Evolutionary conservation across 2,113 vertebrate species (phyloP).

Genomic region (Ranitomeya imitator): DNA sequence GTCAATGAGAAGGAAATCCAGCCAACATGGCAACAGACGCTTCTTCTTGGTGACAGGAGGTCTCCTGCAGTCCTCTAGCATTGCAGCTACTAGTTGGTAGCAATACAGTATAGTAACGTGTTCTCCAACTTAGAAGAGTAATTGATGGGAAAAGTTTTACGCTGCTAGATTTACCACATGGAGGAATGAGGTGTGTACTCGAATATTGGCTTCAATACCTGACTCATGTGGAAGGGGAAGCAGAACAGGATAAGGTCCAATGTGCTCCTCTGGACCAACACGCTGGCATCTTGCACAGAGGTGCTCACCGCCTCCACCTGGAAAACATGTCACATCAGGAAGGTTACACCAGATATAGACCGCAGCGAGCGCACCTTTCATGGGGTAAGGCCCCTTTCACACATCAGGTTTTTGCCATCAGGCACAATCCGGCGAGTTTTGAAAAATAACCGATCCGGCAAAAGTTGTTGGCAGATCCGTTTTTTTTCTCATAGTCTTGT

Average conservation of each 20-base stretch:
- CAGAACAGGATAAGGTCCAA: slow-evolving; percentile 98
- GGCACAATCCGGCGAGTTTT: too few species aligned
- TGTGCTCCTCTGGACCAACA: slow-evolving; percentile 95
- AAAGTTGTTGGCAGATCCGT: too few species aligned
- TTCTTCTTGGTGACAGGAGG: neutral
- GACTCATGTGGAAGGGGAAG: slow-evolving; percentile 98
- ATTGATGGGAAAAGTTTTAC: neutral
- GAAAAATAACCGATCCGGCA: too few species aligned
- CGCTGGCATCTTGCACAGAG: slow-evolving; percentile 97
- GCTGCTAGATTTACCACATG: too few species aligned
- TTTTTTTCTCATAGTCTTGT: too few species aligned
- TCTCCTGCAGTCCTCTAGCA: neutral
- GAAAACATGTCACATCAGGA: slow-evolving; percentile 17
- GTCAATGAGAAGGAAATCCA: neutral
- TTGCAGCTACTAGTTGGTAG: neutral
- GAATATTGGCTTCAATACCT: slow-evolving; percentile 73
- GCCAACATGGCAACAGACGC: neutral
- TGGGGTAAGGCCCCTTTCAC: too few species aligned
- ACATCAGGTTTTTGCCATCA: too few species aligned
- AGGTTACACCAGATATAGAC: slow-evolving; percentile 17
- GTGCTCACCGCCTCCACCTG: slow-evolving; percentile 98
- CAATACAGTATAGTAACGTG: neutral
- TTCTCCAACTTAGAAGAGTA: neutral
- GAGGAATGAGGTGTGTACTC: neutral
- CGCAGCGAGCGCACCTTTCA: too few species aligned